Evolutionary conservation across 2,113 vertebrate genomes (phyloP).

Genomic region (Myiozetetes cayanensis): DNA sequence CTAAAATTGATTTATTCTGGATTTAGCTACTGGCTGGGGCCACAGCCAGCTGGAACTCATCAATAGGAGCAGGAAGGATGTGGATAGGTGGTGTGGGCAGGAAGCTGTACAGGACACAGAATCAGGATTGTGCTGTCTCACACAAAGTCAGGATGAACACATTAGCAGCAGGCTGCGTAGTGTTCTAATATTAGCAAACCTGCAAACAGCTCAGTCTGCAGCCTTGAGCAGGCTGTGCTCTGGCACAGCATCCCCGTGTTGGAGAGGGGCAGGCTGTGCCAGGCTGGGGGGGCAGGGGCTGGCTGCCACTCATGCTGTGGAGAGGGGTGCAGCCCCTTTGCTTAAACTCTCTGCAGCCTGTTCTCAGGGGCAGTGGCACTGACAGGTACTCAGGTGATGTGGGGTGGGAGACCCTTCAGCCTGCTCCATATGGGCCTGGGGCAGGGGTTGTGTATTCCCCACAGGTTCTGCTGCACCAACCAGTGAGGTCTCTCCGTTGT

Average conservation of each 20-base stretch:
- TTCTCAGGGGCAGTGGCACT: neutral
- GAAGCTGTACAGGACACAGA: neutral
- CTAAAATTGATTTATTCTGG: neutral
- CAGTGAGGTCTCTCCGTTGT: neutral
- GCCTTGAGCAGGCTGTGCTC: neutral
- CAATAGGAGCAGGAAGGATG: neutral
- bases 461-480: neutral
- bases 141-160: neutral
- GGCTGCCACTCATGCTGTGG: neutral
- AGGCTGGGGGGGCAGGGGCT: neutral
- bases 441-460: neutral
- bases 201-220: neutral
- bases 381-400: neutral
- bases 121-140: neutral
- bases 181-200: neutral
- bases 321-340: neutral
- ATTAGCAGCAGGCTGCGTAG: neutral
- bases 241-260: rapidly evolving
- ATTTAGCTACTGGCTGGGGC: neutral
- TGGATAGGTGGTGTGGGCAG: neutral
- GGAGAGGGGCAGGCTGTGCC: neutral
- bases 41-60: neutral
- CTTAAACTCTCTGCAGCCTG: rapidly evolving
- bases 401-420: neutral
- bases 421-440: rapidly evolving